A percentile compares a stretch with the other conserved stretches of the same genome.
Conservation (phyloP, 1,140 invertebrate species). For the Atta colombica region DNA sequence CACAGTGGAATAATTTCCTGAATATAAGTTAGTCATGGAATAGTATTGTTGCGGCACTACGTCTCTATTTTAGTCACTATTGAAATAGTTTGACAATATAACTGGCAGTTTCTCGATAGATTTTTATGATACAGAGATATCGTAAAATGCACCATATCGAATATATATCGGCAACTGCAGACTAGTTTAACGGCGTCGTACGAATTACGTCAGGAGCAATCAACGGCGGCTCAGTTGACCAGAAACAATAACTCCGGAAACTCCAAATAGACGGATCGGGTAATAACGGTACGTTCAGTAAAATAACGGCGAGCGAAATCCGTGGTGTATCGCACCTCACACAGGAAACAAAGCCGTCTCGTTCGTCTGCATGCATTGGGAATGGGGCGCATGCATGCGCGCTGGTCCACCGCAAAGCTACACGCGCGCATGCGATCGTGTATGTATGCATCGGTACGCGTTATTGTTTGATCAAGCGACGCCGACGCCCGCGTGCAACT, state of each 20-base stretch:
- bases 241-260: constrained; percentile 39
- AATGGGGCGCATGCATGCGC: not conserved
- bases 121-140: not conserved
- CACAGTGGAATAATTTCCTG: not conserved
- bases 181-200: not conserved
- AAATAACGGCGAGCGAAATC: constrained; percentile 30
- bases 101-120: not conserved
- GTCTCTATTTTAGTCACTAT: not conserved
- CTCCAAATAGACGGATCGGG: constrained; percentile 17
- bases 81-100: not conserved
- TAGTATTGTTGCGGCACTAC: not conserved
- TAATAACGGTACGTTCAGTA: constrained; percentile 31
- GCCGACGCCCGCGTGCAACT: constrained; percentile 20
- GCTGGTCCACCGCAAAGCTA: constrained; percentile 34
- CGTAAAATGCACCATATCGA: constrained; percentile 15
- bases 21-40: not conserved
- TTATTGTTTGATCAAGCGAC: constrained; percentile 58
- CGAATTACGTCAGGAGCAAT: constrained; percentile 32
- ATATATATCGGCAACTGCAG: not conserved
- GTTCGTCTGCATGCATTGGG: not conserved
- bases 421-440: not conserved
- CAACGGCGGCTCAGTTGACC: constrained; percentile 10
- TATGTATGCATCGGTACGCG: constrained; percentile 23
- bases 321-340: constrained; percentile 3
- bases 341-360: constrained; percentile 33